phyloP scores from a whole-genome alignment of 2,113 vertebrate species.

The Sardina pilchardus region DNA sequence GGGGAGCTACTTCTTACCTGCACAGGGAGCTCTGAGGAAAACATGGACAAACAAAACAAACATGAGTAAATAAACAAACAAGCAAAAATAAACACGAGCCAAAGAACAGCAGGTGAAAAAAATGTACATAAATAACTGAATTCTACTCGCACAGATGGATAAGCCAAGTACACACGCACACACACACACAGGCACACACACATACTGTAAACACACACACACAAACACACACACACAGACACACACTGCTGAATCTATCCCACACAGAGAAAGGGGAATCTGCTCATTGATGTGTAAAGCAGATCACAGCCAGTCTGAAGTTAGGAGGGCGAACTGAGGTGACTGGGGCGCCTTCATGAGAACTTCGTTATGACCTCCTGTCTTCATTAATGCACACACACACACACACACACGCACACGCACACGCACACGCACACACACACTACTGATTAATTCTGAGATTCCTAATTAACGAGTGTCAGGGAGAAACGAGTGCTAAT shows the following conservation, averaged over 20 bases:
- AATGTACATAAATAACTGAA: background rate
- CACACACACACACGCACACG: background rate
- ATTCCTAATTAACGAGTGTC: background rate
- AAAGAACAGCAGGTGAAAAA: background rate
- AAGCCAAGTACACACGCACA: no score
- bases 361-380: background rate
- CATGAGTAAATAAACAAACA: constrained; percentile 29
- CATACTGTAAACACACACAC: no score
- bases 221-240: no score
- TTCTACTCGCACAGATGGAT: no score
- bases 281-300: background rate
- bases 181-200: no score
- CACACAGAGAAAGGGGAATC: no score
- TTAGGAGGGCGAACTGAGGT: background rate
- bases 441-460: background rate
- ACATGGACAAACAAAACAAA: constrained; percentile 47
- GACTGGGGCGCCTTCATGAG: background rate
- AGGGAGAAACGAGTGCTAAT: background rate
- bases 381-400: background rate
- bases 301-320: background rate
- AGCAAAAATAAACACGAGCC: background rate
- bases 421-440: background rate
- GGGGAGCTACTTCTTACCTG: constrained; percentile 46
- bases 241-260: no score
- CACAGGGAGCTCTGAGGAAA: constrained; percentile 37